Evolutionary conservation across 2,888 invertebrate species (phyloP), one percentile per base, ranked within the genome.

Genomic region (Drosophila paranaensis): DNA sequence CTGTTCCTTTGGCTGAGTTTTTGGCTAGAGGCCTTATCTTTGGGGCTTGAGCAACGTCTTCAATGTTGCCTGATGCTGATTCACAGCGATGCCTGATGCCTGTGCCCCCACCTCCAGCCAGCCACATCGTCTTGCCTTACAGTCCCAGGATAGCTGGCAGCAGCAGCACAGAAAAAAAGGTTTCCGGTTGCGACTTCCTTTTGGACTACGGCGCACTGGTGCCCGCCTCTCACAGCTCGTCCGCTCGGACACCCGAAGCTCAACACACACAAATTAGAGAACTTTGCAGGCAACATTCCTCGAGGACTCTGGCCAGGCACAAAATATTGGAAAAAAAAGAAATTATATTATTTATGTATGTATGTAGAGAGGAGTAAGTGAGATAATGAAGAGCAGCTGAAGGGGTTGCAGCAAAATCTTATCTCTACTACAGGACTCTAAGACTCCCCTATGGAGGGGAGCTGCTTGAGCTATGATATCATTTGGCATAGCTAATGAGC

Each of bases 151-250:
- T 71, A 63, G 66, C 63, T 60, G 64, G 51, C 61, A 63, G 63
- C 42, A 72, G 20, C 45, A 46, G 4, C 16, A 13, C 2, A 33
- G 61, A 54, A 55, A 60, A 77, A 85, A 90, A 83, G 82, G 91
- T 89, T 90, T 90, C 89, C 89, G 90, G 91, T 89, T 87, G 88
- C 89, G 80, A 87, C 89, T 91, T 89, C 89, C 86, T 83, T 71
- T 71, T 71, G 63, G 69, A 60, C 63, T 60, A 68, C 39, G 60
- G 35, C 35, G 20, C 60, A 58, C 37, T 39, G 30, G 37, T 13
- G 8, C 37, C 42, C 56, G 40, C 57, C 51, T 25, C 35, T 14
- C 16, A 14, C 42, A 25, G n/a, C 42, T 13, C 37, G 10, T 46
- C 53, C 53, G 53, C 66, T 77, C 65, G 86, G 83, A 85, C 89